These are phyloP conservation scores for Paralvinella palmiformis DNA, from an alignment of 1,140 invertebrate genomes.

Conservation along the genomic window DNA sequence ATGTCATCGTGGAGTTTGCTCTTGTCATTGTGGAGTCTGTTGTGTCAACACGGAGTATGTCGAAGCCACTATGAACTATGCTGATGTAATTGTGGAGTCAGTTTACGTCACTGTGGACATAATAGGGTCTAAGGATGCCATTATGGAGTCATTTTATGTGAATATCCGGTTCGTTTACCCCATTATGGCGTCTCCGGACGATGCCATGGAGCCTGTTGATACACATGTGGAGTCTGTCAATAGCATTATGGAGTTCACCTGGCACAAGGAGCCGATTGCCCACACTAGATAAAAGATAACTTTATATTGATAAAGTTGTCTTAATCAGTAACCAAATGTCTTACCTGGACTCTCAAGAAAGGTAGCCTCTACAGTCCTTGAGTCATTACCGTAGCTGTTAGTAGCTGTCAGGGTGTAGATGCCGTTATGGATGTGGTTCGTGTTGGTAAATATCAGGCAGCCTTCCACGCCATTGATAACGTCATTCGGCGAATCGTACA, in stretches of 20 bases:
- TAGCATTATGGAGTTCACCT: too few relatives aligned
- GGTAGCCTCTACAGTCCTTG: constrained; percentile 5
- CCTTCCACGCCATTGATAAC: constrained; percentile 20
- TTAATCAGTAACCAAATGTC: neutral
- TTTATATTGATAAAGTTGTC: neutral
- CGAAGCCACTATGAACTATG: too few relatives aligned
- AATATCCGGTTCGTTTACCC: neutral
- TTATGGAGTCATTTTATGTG: neutral
- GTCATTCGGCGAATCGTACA: constrained; percentile 11
- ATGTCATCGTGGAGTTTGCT: too few relatives aligned
- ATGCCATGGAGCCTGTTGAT: neutral
- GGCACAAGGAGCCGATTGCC: neutral
- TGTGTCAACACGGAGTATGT: too few relatives aligned
- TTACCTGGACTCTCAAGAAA: neutral
- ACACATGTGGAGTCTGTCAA: too few relatives aligned
- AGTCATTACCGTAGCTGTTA: constrained; percentile 30
- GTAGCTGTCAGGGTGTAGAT: constrained; percentile 33
- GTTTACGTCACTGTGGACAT: too few relatives aligned
- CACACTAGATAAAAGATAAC: neutral
- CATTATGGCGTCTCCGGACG: neutral
- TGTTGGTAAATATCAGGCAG: constrained; percentile 23
- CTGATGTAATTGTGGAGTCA: too few relatives aligned
- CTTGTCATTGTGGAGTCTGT: too few relatives aligned
- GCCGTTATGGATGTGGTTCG: constrained; percentile 30
- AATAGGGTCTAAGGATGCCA: too few relatives aligned